Conservation (phyloP, 2,113 vertebrate genomes). For the Pelvicachromis taeniatus region DNA sequence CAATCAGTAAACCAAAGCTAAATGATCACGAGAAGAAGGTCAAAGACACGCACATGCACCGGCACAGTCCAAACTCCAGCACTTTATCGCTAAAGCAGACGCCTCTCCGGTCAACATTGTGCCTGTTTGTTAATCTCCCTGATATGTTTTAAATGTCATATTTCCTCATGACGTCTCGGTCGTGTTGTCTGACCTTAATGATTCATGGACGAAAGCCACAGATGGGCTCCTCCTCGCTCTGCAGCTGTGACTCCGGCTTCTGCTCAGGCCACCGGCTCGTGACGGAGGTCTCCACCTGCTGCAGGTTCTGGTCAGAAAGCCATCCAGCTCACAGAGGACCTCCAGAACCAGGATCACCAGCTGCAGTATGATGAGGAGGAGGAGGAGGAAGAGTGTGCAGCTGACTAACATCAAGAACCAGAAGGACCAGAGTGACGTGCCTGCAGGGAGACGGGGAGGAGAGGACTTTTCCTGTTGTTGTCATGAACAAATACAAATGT, state of each 20-base stretch:
- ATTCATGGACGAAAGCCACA: not conserved
- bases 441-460: not conserved
- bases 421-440: not conserved
- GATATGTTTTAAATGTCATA: not conserved
- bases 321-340: not conserved
- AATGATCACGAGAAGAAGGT: not conserved
- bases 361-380: not conserved
- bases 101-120: not conserved
- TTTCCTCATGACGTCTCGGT: accelerated
- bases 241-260: not conserved
- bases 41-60: not conserved
- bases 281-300: not conserved
- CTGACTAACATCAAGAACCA: accelerated
- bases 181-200: not conserved
- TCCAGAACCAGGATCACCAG: not conserved
- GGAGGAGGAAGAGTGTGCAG: not conserved
- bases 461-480: too few species aligned
- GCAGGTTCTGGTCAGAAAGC: not conserved
- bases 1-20: not conserved
- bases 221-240: not conserved
- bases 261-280: not conserved
- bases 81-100: not conserved
- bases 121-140: not conserved
- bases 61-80: not conserved
- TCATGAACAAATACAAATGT: not conserved